phyloP scores from a whole-genome alignment of 2,888 invertebrate species.

The Oscheius sp. region DNA sequence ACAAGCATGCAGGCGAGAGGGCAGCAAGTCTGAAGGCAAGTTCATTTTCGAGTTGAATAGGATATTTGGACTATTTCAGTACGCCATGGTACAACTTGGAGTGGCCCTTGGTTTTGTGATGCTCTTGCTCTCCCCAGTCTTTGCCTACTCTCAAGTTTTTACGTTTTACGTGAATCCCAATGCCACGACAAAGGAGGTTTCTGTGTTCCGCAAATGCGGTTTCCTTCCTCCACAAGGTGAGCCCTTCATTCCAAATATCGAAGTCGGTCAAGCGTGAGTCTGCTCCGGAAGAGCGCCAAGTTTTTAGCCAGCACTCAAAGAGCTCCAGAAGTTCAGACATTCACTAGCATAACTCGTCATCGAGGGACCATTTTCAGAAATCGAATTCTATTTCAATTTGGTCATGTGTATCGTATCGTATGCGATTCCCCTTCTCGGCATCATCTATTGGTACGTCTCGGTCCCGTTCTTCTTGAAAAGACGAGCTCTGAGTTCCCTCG shows the following conservation, averaged over 20 bases:
- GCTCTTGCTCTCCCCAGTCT: conserved; percentile 70
- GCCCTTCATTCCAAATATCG: neutral
- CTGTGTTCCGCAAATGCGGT: conserved; percentile 61
- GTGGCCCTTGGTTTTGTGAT: conserved; percentile 62
- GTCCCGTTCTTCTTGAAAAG: conserved; percentile 71
- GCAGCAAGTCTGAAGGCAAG: conserved; percentile 70
- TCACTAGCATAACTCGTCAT: neutral
- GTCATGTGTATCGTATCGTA: conserved; percentile 66
- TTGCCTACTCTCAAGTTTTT: conserved; percentile 67
- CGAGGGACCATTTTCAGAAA: conserved; percentile 49
- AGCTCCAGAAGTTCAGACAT: neutral
- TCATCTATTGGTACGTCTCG: conserved; percentile 72
- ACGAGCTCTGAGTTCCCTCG: conserved; percentile 62
- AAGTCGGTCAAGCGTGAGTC: no score
- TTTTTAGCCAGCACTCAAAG: no score
- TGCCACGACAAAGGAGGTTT: conserved; percentile 53
- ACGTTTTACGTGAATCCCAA: conserved; percentile 67
- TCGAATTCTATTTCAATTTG: conserved; percentile 70
- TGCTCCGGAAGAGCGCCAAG: no score
- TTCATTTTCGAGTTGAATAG: neutral
- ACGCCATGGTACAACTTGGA: conserved; percentile 63
- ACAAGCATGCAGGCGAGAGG: conserved; percentile 62
- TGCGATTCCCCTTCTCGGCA: conserved; percentile 70
- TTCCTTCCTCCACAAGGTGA: conserved; percentile 62
- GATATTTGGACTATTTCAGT: conserved; percentile 46